Conservation (phyloP, 2,797 vertebrate species). For the Acanthornis magna region DNA sequence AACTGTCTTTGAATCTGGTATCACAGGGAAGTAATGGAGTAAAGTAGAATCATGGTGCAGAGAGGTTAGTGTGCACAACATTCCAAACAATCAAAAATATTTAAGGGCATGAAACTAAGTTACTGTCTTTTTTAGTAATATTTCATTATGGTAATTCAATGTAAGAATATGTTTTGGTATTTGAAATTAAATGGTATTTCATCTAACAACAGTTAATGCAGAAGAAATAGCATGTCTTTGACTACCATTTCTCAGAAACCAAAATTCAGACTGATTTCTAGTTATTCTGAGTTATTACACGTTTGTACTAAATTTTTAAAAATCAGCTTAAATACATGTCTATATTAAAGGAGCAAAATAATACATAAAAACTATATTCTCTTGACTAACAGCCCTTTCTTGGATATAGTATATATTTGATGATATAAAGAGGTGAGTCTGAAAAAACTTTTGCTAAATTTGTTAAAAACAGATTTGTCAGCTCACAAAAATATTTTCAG, state of each 20-base stretch:
- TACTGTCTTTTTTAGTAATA: not conserved
- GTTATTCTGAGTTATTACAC: not conserved
- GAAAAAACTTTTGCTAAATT: not conserved
- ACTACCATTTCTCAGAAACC: not conserved
- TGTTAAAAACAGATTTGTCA: not conserved
- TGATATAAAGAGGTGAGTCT: not conserved
- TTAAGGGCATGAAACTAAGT: not conserved
- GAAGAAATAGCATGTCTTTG: not conserved
- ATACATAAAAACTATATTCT: not conserved
- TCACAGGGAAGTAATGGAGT: not conserved
- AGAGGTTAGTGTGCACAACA: not conserved
- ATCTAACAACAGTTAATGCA: not conserved
- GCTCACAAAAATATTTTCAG: not conserved
- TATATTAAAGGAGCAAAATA: not conserved
- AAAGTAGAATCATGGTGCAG: not conserved
- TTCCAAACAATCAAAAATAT: not conserved
- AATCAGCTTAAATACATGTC: not conserved
- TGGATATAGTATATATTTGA: not conserved
- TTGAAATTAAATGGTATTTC: not conserved
- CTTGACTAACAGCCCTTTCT: not conserved
- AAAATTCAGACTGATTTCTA: not conserved
- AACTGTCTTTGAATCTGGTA: not conserved
- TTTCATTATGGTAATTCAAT: not conserved
- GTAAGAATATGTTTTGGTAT: not conserved
- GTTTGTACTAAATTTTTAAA: not conserved